Evolutionary conservation across 2,113 vertebrate genomes (phyloP).

Genomic region (Lagopus leucura): DNA sequence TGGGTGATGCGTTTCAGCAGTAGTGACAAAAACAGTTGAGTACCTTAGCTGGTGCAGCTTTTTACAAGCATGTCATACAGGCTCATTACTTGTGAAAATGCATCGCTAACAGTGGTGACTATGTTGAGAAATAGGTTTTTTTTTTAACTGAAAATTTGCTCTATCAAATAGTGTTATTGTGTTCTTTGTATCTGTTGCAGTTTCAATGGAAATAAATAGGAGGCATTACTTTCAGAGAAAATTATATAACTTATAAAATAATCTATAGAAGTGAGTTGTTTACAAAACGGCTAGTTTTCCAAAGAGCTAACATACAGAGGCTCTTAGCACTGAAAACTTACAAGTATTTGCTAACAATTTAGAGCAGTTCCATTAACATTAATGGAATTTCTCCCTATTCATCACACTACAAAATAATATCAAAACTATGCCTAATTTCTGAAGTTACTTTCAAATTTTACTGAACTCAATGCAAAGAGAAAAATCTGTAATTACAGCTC

Average conservation of each 20-base stretch:
- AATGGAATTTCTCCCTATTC: background rate
- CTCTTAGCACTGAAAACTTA: background rate
- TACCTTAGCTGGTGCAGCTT: background rate
- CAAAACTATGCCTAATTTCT: background rate
- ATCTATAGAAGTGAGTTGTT: background rate
- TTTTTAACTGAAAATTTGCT: background rate
- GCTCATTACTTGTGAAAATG: no score
- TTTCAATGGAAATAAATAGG: background rate
- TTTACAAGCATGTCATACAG: background rate
- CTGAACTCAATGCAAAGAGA: background rate
- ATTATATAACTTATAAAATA: background rate
- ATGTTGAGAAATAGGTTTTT: background rate
- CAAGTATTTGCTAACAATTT: background rate
- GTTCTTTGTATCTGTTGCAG: background rate
- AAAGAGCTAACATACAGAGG: background rate
- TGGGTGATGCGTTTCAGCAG: background rate
- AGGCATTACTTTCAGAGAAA: background rate
- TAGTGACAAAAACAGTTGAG: background rate
- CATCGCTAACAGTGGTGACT: background rate
- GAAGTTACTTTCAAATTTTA: background rate
- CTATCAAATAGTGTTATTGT: background rate
- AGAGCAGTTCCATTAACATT: background rate
- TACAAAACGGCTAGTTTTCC: background rate
- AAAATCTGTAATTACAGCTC: slow-evolving; percentile 9
- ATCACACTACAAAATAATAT: background rate